These are phyloP conservation scores for Pinctada fucata DNA, from an alignment of 2,888 invertebrate genomes.

Conservation along the genomic window DNA sequence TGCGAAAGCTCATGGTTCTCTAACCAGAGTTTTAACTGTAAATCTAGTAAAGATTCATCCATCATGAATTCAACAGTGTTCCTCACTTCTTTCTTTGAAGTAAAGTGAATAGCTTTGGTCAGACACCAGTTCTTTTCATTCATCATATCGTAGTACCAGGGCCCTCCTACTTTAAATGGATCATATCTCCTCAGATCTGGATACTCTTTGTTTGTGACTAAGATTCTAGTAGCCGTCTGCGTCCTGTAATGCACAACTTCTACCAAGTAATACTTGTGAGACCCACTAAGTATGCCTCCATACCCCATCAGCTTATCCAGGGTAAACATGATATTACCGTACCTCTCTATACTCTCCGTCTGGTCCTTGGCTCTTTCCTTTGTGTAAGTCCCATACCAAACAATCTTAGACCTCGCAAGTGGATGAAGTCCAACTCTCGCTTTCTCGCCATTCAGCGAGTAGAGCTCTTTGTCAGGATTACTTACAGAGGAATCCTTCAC, in stretches of 20 bases:
- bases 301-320: not conserved
- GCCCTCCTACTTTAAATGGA: too few relatives aligned
- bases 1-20: too few relatives aligned
- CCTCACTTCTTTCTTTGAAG: too few relatives aligned
- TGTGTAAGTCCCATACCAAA: slow-evolving; percentile 1
- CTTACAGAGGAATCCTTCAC: not conserved
- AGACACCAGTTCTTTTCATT: too few relatives aligned
- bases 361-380: not conserved
- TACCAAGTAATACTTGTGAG: not conserved
- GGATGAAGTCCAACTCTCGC: not conserved
- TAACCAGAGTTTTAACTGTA: too few relatives aligned
- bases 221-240: not conserved
- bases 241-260: not conserved
- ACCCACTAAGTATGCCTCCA: not conserved
- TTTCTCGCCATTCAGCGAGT: not conserved
- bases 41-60: too few relatives aligned
- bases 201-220: too few relatives aligned
- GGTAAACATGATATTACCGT: slow-evolving; percentile 3
- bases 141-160: too few relatives aligned
- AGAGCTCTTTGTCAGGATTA: not conserved
- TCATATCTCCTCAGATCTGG: too few relatives aligned
- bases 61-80: too few relatives aligned
- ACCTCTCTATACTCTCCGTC: not conserved
- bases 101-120: too few relatives aligned
- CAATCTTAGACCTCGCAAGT: not conserved